phyloP scores from a whole-genome alignment of 2,888 invertebrate genomes.

The Empis stercorea region DNA sequence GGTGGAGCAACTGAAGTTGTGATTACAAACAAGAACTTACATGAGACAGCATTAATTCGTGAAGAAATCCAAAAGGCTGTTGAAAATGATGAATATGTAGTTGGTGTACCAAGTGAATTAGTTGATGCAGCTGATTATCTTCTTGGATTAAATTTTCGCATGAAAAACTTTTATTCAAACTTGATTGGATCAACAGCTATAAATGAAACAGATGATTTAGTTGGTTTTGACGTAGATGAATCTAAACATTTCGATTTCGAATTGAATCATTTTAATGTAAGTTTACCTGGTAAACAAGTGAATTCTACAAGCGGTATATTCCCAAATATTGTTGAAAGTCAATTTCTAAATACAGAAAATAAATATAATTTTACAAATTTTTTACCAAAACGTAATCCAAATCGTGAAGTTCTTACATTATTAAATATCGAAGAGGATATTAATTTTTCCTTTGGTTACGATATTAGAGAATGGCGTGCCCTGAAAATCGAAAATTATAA shows the following conservation, averaged over 20 bases:
- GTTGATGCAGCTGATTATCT: conserved; percentile 12
- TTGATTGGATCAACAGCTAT: conserved; percentile 5
- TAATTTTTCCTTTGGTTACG: conserved; percentile 20
- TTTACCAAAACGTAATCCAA: conserved; percentile 16
- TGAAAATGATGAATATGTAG: conserved; percentile 2
- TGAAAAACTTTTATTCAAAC: conserved; percentile 9
- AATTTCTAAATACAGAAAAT: conserved; percentile 19
- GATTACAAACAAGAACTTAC: conserved; percentile 17
- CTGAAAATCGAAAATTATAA: conserved; percentile 20
- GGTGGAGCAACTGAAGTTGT: conserved; percentile 13
- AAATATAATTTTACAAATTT: conserved; percentile 20
- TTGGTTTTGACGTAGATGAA: not conserved
- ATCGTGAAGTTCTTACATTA: conserved; percentile 26
- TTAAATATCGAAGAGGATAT: conserved; percentile 26
- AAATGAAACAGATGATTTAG: not conserved
- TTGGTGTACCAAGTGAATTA: conserved; percentile 9
- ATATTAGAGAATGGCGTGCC: conserved; percentile 26
- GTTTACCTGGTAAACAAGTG: not conserved
- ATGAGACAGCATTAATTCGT: conserved; percentile 23
- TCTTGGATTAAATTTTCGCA: conserved; percentile 9
- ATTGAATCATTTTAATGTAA: conserved; percentile 1
- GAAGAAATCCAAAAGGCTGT: conserved; percentile 8
- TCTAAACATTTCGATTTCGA: conserved; percentile 2
- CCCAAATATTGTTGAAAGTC: conserved; percentile 13
- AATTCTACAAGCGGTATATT: conserved; percentile 16